These are phyloP conservation scores for Dryas iulia DNA, from an alignment of 1,140 invertebrate species.

Conservation along the genomic window DNA sequence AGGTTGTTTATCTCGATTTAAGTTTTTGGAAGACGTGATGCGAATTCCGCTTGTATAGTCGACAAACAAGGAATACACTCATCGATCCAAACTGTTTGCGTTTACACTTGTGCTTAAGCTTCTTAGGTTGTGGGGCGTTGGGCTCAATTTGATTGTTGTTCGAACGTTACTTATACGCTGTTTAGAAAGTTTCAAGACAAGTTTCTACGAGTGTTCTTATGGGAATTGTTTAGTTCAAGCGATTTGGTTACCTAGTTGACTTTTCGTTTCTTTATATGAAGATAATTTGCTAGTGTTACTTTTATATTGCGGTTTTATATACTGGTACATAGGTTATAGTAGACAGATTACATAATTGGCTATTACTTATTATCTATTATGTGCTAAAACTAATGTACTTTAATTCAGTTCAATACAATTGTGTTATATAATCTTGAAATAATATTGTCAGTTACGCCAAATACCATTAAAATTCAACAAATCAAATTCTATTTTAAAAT, in stretches of 20 bases:
- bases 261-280: background rate
- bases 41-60: slow-evolving; percentile 77
- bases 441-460: too few relatives aligned
- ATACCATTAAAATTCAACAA: too few relatives aligned
- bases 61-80: slow-evolving; percentile 70
- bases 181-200: slow-evolving; percentile 72
- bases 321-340: too few relatives aligned
- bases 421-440: background rate
- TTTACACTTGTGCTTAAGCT: slow-evolving; percentile 56
- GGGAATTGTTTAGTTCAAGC: slow-evolving; percentile 64
- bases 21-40: slow-evolving; percentile 76
- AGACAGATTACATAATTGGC: too few relatives aligned
- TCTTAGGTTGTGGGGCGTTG: slow-evolving; percentile 41
- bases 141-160: slow-evolving; percentile 66
- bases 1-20: slow-evolving; percentile 77
- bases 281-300: background rate
- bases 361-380: too few relatives aligned
- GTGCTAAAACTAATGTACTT: too few relatives aligned
- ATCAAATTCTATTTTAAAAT: too few relatives aligned
- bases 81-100: slow-evolving; percentile 68
- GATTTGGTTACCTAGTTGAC: slow-evolving; percentile 46
- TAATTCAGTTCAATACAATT: too few relatives aligned
- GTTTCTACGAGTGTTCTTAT: slow-evolving; percentile 61
- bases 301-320: background rate
- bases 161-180: slow-evolving; percentile 73